Base-by-base conservation (phyloP, 2,888 invertebrate genomes). In the Troides aeacus region DNA sequence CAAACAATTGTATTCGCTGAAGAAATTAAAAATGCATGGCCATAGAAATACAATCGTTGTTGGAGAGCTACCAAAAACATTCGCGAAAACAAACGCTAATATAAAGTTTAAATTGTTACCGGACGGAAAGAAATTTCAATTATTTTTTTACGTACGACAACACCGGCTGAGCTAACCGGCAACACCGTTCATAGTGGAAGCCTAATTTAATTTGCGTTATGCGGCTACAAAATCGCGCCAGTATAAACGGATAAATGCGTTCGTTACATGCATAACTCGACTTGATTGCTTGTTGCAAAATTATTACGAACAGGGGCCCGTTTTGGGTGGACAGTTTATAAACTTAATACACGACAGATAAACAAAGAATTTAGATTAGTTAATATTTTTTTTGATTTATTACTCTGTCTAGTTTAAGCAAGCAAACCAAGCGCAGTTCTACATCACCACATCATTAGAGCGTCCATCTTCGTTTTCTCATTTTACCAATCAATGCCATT, bases 211-310 rank as follows among this genome's bases (percentile, higher is more conserved):
- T 90, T 91, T 89, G 84, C 84, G 84, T 87, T 86, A 86, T 83
- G 84, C 85, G 83, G 82, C 84, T 85, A 85, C 84, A 64, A 84
- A 77, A 23, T 85, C 82, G 83, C 81, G 82, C 83, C 78, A 79
- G 83, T 87, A 89, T 88, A 90, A 89, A 88, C 83, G 85, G 84
- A 84, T 86, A 86, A 84, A 85, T 76, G 76, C 80, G 82, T 85
- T 82, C 81, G 84, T 86, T 85, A 84, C 87, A 84, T 84, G 84
- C 86, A 82, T 90, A 91, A 91, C 85, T 89, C 81, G 85, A 89
- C 91, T n/a, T n/a, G n/a, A n/a, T 91, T 89, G 85, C 83, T 83
- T 88, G 86, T 88, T 18, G 87, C 86, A 84, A 82, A 85, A 84
- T 85, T 76, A 83, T 82, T 80, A 78, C 85, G 86, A 86, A 88